phyloP scores from a whole-genome alignment of 2,888 invertebrate genomes.

The Cinara cedri region DNA sequence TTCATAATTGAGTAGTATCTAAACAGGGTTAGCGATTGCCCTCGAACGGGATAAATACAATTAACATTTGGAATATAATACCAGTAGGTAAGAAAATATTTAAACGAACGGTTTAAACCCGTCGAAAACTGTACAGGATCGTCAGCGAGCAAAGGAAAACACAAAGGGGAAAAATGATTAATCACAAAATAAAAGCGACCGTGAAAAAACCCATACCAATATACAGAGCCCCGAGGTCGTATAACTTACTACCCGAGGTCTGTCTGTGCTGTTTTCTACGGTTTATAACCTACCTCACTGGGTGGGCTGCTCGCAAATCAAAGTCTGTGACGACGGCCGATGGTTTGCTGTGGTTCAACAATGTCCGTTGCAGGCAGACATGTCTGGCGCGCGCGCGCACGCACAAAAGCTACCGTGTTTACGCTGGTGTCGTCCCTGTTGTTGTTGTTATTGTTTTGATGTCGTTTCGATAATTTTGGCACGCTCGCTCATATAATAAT shows the following conservation, averaged over 20 bases:
- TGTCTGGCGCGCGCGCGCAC: not conserved
- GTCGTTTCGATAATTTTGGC: conserved; percentile 28
- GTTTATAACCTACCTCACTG: not conserved
- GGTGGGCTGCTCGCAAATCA: not conserved
- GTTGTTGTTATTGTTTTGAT: conserved; percentile 14
- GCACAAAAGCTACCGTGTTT: not conserved
- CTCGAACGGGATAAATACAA: not conserved
- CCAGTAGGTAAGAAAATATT: too few species aligned
- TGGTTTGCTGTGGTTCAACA: conserved; percentile 23
- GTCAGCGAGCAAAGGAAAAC: not conserved
- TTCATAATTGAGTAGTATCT: not conserved
- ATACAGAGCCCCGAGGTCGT: not conserved
- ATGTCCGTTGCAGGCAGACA: conserved; percentile 24
- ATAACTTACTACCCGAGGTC: conserved; percentile 11
- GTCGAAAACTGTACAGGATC: not conserved
- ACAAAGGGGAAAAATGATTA: not conserved
- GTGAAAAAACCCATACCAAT: conserved; percentile 8
- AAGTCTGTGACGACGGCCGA: conserved; percentile 4
- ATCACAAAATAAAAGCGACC: not conserved
- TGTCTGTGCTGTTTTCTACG: not conserved
- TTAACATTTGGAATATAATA: too few species aligned
- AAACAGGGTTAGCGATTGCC: not conserved
- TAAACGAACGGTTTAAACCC: too few species aligned
- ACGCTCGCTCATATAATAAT: not conserved
- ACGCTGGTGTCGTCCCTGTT: not conserved